Conservation (phyloP, 2,797 vertebrate genomes). For the Harpagifer antarcticus region DNA sequence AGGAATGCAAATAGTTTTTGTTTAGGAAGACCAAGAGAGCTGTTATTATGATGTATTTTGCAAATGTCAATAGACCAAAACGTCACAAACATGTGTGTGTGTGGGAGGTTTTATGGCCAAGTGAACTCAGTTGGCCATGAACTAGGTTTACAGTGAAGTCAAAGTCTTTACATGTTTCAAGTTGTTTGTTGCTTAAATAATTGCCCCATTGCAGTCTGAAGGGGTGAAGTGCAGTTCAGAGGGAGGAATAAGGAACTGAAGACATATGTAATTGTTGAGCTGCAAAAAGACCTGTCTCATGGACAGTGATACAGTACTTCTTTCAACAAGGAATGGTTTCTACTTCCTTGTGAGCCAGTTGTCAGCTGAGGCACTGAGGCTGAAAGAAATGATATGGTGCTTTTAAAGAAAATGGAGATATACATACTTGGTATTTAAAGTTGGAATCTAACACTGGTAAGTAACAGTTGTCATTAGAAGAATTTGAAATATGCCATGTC, state of each 20-base stretch:
- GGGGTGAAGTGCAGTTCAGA: constrained; percentile 20
- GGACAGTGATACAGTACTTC: not conserved
- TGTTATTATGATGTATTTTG: not conserved
- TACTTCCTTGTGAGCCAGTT: not conserved
- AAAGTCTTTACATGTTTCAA: not conserved
- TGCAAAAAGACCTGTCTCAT: constrained; percentile 17
- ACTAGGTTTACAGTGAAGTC: not conserved
- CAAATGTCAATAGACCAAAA: constrained; percentile 8
- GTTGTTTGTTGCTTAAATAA: not conserved
- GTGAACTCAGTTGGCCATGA: constrained; percentile 1
- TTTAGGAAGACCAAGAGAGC: not conserved
- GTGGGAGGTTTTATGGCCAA: not conserved
- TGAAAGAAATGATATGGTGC: too few relatives aligned
- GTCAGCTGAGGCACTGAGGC: not conserved
- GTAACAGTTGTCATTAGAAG: not conserved
- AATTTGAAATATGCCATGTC: not conserved
- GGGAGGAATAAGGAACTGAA: not conserved
- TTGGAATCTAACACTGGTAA: too few relatives aligned
- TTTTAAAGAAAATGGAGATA: too few relatives aligned
- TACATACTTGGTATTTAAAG: too few relatives aligned
- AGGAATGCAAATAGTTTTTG: not conserved
- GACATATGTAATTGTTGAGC: not conserved
- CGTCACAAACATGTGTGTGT: not conserved
- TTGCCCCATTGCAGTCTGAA: not conserved
- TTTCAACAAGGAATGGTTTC: constrained; percentile 4